Base-by-base conservation (phyloP, 2,888 invertebrate species). In the Meteorus colon region DNA sequence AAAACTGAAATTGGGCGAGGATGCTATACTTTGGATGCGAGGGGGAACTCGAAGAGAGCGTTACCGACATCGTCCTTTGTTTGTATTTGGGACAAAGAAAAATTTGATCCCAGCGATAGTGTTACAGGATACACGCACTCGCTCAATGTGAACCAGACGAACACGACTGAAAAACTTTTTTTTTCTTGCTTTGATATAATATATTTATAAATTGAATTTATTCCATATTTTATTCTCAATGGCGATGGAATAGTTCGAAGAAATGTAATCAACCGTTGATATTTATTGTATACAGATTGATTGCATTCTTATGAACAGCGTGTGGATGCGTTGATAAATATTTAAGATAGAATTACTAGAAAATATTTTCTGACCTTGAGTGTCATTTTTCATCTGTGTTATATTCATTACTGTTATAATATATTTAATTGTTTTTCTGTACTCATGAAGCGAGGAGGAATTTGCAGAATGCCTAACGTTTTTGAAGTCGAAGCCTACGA, bases 361-460 rank as follows among this genome's bases (percentile, higher is more conserved):
- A 16, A 29, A 69, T 69, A 69, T 69, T 59, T 12, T 37, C 19
- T 71, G 12, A 60, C 34, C 24, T 41, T 62, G 45, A 29, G 2
- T 34, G 5, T 34, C 60, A 27, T 19, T 14, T n/a, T n/a, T 31
- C 41, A 27, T 8, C 45, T 41, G 41, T 37, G 27, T 55, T 14
- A n/a, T 45, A 31, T 31, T 51, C 16, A 37, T 6, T 59, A 34
- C 16, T 55, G 14, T 59, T 4, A 24, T 10, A 73, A 27, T 8
- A 60, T 60, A 29, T 8, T 3, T 59, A 4, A 19, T 67, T 60
- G 41, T 41, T 71, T 14, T 73, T 68, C 14, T 74, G 29, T 78
- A 55, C 71, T 73, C 29, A 82, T 86, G n/a, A 79, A 88, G 88
- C 55, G 79, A 82, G 62, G 82, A 85, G n/a, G 82, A 82, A 59